phyloP scores from a whole-genome alignment of 2,888 invertebrate species.

The Amphipyra tragopoginis region DNA sequence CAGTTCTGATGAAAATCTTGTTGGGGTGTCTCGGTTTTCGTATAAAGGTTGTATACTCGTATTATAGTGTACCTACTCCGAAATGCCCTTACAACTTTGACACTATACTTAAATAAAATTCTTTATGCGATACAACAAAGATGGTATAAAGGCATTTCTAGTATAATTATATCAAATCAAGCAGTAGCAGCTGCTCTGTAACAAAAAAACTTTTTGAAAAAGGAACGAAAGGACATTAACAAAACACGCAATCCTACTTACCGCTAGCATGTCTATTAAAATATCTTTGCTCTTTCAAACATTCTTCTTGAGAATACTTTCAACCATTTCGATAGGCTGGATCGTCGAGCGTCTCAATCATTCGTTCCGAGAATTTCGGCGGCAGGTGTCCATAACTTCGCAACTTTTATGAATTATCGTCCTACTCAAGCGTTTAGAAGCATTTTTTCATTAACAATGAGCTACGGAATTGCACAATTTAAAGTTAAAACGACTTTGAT shows the following conservation, averaged over 20 bases:
- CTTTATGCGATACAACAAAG: no score
- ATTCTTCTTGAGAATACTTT: constrained; percentile 5
- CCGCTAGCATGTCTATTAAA: constrained; percentile 12
- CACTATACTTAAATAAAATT: no score
- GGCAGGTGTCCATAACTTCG: constrained; percentile 62
- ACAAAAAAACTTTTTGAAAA: constrained; percentile 9
- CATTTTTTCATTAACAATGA: constrained; percentile 48
- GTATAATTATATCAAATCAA: no score
- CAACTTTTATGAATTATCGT: constrained; percentile 63
- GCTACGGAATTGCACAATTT: constrained; percentile 31
- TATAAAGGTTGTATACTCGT: no score
- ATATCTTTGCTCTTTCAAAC: constrained; percentile 1
- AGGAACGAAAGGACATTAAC: neutral
- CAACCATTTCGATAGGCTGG: constrained; percentile 7
- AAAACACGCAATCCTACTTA: constrained; percentile 32
- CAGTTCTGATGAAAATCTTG: no score
- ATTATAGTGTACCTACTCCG: no score
- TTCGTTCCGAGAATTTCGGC: constrained; percentile 24
- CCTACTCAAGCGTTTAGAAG: constrained; percentile 41
- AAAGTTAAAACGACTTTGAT: constrained; percentile 42
- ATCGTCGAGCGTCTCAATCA: constrained; percentile 23
- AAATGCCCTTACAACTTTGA: no score
- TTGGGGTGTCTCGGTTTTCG: no score
- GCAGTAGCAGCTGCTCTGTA: no score
- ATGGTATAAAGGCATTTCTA: no score